phyloP scores from a whole-genome alignment of 2,888 invertebrate species.

The Notocelia uddmanniana region DNA sequence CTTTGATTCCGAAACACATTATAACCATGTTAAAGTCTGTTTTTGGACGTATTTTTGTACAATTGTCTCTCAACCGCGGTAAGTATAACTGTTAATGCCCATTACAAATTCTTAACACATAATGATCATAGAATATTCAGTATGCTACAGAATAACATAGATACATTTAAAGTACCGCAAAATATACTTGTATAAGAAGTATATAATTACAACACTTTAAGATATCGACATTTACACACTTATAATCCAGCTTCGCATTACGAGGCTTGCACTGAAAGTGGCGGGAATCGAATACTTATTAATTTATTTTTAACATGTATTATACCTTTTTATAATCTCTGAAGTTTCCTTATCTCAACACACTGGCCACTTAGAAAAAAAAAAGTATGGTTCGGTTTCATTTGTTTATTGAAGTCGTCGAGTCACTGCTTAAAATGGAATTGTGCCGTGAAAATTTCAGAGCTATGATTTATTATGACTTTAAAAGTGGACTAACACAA shows the following conservation, averaged over 20 bases:
- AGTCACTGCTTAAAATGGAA: no score
- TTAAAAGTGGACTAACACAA: no score
- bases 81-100: slow-evolving; percentile 45
- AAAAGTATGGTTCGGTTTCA: no score
- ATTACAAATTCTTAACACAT: slow-evolving; percentile 43
- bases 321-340: no score
- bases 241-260: slow-evolving; percentile 52
- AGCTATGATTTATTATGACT: no score
- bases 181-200: slow-evolving; percentile 4
- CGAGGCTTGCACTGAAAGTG: no score
- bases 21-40: background rate
- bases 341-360: no score
- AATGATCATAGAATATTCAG: slow-evolving; percentile 16
- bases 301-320: no score
- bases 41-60: background rate
- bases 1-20: slow-evolving; percentile 8
- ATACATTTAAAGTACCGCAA: slow-evolving; percentile 14
- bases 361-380: no score
- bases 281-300: no score
- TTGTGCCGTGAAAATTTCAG: no score
- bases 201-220: slow-evolving; percentile 26
- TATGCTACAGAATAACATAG: slow-evolving; percentile 20
- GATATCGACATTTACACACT: slow-evolving; percentile 51
- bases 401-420: no score
- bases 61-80: background rate